Evolutionary conservation across 2,888 invertebrate genomes (phyloP).

Genomic region (Trichogramma dendrolimi): DNA sequence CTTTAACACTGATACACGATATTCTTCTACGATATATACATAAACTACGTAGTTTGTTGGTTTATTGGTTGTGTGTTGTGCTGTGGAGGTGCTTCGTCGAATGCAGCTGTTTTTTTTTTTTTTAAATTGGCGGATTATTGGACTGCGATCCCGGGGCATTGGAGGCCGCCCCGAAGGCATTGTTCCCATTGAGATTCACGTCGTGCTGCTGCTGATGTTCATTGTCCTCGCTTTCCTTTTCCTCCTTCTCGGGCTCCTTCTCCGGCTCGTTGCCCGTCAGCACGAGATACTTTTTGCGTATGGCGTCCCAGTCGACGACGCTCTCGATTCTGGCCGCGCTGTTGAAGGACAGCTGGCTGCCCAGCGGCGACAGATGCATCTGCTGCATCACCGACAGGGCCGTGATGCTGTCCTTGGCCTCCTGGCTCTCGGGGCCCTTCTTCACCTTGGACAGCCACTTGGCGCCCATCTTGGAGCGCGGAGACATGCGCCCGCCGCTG

Average conservation of each 20-base stretch:
- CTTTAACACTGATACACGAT: no score
- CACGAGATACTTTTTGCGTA: slow-evolving; percentile 84
- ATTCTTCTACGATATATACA: no score
- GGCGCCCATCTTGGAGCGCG: slow-evolving; percentile 55
- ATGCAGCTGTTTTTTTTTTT: no score
- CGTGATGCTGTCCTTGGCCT: slow-evolving; percentile 60
- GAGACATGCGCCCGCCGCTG: slow-evolving; percentile 49
- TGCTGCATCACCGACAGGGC: slow-evolving; percentile 73
- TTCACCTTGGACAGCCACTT: slow-evolving; percentile 55
- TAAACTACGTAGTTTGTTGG: no score
- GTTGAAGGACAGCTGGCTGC: slow-evolving; percentile 79
- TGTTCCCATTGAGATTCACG: neutral
- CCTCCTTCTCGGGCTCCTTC: slow-evolving; percentile 45
- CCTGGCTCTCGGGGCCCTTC: slow-evolving; percentile 54
- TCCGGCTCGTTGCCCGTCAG: slow-evolving; percentile 65
- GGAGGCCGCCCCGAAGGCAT: neutral
- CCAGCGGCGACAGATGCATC: slow-evolving; percentile 78
- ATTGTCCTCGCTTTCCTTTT: slow-evolving; percentile 43
- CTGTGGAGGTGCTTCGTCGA: no score
- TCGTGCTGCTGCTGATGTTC: slow-evolving; percentile 22
- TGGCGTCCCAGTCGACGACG: slow-evolving; percentile 87
- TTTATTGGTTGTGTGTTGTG: no score
- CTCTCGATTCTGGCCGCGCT: slow-evolving; percentile 78
- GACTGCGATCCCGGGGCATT: neutral
- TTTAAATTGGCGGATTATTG: slow-evolving; percentile 15